Percentiles rank a stretch among this genome's conserved stretches.
Conservation (phyloP, 2,797 vertebrate genomes). For the Leptodactylus fallax region DNA sequence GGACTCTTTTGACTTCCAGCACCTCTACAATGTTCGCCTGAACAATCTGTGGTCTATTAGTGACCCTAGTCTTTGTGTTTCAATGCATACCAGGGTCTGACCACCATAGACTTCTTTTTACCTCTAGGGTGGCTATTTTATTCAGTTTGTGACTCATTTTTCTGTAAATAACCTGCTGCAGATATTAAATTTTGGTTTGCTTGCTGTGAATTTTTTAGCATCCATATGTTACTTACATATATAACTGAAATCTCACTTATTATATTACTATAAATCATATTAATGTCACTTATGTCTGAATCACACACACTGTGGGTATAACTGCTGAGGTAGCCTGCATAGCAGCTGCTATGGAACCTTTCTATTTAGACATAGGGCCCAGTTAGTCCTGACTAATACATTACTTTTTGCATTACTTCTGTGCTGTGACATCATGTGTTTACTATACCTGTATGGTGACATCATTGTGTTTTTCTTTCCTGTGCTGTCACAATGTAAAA, state of each 20-base stretch:
- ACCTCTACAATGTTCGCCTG: constrained; percentile 9
- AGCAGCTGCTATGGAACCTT: too few species aligned
- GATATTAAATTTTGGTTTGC: not conserved
- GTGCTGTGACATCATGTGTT: too few species aligned
- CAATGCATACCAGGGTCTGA: not conserved
- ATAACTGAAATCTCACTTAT: not conserved
- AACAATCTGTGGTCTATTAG: constrained; percentile 7
- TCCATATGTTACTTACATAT: not conserved
- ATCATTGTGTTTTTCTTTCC: too few species aligned
- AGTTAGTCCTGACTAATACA: too few species aligned
- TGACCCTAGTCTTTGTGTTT: constrained; percentile 15
- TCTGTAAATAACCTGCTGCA: too few species aligned
- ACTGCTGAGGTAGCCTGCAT: too few species aligned
- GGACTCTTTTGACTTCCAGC: constrained; percentile 23
- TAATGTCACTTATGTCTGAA: too few species aligned
- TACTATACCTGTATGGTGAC: too few species aligned
- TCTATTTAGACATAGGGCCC: too few species aligned
- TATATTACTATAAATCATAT: not conserved
- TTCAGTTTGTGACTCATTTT: not conserved
- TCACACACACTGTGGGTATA: too few species aligned
- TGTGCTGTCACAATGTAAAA: too few species aligned
- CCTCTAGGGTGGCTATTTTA: not conserved
- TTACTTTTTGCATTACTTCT: too few species aligned
- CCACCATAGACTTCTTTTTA: not conserved
- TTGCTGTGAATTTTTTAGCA: not conserved